Percentiles rank a stretch among this genome's conserved stretches.
phyloP scores from a whole-genome alignment of 2,888 invertebrate species.

The Drosophila siamana region DNA sequence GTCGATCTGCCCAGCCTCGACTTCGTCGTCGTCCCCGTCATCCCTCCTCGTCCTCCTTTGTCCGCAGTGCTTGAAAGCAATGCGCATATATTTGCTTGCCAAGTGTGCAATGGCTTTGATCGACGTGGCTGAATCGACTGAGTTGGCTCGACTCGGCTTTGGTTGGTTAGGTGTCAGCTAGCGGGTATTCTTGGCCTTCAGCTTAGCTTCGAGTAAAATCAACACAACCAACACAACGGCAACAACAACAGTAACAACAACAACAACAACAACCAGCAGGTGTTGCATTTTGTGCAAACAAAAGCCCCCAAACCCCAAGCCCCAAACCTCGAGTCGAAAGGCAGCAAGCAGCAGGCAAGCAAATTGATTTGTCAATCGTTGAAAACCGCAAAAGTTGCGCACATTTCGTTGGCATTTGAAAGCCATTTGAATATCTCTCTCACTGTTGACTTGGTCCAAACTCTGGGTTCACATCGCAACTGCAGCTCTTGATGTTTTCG shows the following conservation, averaged over 20 bases:
- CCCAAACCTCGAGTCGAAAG: slow-evolving; percentile 15
- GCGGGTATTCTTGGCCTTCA: slow-evolving; percentile 63
- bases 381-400: slow-evolving; percentile 72
- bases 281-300: slow-evolving; percentile 62
- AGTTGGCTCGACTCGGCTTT: slow-evolving; percentile 5
- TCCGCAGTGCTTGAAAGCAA: slow-evolving; percentile 41
- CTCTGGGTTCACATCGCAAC: slow-evolving; percentile 22
- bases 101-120: slow-evolving; percentile 73
- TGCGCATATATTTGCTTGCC: slow-evolving; percentile 78
- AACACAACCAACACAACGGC: slow-evolving; percentile 35
- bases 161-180: slow-evolving; percentile 63
- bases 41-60: neutral
- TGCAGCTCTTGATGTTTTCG: slow-evolving; percentile 42
- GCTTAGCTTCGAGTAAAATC: slow-evolving; percentile 42
- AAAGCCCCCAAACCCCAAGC: slow-evolving; percentile 37
- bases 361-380: slow-evolving; percentile 78
- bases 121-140: slow-evolving; percentile 59
- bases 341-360: no score
- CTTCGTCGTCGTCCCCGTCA: neutral
- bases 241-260: slow-evolving; percentile 4
- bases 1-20: slow-evolving; percentile 55
- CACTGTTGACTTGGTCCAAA: slow-evolving; percentile 29
- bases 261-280: slow-evolving; percentile 57
- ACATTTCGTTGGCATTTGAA: slow-evolving; percentile 77
- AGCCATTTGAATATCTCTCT: slow-evolving; percentile 71